A percentile compares a stretch with the other conserved stretches of the same genome.
Conservation (phyloP, 2,797 vertebrate species). For the Pitangus sulphuratus region DNA sequence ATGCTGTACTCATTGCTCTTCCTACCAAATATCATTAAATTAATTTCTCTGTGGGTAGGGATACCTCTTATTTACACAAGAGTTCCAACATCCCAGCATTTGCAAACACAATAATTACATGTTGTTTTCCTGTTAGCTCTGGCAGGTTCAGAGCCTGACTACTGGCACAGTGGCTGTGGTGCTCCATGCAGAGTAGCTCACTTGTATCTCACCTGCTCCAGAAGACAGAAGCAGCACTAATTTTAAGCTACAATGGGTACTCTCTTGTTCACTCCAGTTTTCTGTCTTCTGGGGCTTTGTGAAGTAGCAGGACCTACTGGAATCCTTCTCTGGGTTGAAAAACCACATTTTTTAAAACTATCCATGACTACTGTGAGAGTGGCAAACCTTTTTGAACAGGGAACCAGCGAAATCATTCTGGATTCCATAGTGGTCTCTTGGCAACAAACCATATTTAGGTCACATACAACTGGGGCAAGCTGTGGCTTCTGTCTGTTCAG, state of each 20-base stretch:
- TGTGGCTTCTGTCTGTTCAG: neutral
- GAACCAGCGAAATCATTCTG: neutral
- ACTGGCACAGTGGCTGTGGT: neutral
- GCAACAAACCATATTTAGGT: neutral
- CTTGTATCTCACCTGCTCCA: neutral
- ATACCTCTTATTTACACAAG: neutral
- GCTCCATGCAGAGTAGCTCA: neutral
- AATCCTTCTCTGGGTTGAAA: neutral
- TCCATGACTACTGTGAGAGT: neutral
- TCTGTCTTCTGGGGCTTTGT: neutral
- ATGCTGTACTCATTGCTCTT: neutral
- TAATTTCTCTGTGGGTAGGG: neutral
- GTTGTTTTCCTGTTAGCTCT: neutral
- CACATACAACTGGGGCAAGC: fast-evolving
- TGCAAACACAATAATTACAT: neutral
- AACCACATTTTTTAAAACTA: neutral
- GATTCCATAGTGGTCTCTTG: neutral
- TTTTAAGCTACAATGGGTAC: neutral
- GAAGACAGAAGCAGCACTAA: neutral
- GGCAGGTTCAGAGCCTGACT: neutral
- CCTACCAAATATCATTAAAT: neutral
- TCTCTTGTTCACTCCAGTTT: neutral
- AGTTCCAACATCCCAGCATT: neutral
- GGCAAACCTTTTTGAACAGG: neutral
- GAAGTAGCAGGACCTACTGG: neutral